These are phyloP conservation scores for Drosophila miranda DNA, from an alignment of 1,140 invertebrate genomes.

Conservation along the genomic window DNA sequence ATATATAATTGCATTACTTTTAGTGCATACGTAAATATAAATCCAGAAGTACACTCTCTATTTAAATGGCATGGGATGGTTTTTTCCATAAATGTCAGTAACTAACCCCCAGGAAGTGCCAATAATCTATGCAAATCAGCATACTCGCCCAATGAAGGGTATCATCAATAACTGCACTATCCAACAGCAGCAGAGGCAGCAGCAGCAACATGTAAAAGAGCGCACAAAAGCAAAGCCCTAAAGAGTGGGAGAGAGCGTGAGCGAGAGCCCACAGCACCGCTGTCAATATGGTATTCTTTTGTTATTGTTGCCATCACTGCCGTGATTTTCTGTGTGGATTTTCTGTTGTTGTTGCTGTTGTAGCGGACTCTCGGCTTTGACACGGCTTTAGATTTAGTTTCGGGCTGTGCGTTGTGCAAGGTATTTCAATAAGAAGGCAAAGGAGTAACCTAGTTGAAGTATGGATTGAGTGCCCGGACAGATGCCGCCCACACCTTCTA, in stretches of 20 bases:
- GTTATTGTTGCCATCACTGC: conserved; percentile 54
- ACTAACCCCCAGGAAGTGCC: conserved; percentile 1
- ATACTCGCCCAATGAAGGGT: background rate
- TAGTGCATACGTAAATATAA: too few relatives aligned
- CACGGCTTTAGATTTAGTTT: conserved; percentile 17
- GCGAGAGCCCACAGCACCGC: conserved; percentile 40
- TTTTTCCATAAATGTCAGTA: conserved; percentile 18
- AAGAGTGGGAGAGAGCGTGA: conserved; percentile 17
- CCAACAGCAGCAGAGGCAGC: conserved; percentile 15
- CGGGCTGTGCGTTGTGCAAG: background rate
- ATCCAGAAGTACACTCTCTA: too few relatives aligned
- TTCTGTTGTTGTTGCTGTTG: conserved; percentile 22
- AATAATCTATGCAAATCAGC: background rate
- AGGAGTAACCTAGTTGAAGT: too few relatives aligned
- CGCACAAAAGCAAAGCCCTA: background rate
- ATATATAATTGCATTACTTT: too few relatives aligned
- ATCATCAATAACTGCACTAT: conserved; percentile 51
- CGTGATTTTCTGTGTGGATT: conserved; percentile 29
- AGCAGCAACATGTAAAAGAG: conserved; percentile 52
- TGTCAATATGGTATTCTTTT: conserved; percentile 59
- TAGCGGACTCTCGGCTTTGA: conserved; percentile 20
- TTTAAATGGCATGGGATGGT: too few relatives aligned
- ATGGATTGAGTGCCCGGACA: too few relatives aligned
- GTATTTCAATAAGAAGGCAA: too few relatives aligned
- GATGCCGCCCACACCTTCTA: too few relatives aligned